These are phyloP conservation scores for Dioctria linearis DNA, from an alignment of 2,888 invertebrate species.

Conservation along the genomic window DNA sequence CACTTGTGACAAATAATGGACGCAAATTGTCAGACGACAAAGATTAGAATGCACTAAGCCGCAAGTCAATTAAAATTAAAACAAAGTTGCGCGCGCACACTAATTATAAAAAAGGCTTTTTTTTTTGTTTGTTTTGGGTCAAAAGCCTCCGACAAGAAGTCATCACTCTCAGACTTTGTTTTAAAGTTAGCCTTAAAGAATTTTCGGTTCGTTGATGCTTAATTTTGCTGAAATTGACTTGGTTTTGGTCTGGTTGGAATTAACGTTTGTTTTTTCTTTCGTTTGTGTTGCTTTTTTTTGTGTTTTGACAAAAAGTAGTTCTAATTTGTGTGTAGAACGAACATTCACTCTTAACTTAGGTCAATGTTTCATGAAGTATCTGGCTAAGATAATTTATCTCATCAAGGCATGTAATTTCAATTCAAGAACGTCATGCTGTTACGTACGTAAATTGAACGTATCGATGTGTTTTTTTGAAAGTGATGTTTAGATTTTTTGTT, in stretches of 20 bases:
- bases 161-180: constrained; percentile 8
- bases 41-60: neutral
- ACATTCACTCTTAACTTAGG: constrained; percentile 7
- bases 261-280: neutral
- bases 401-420: constrained; percentile 35
- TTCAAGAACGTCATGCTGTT: constrained; percentile 25
- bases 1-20: constrained; percentile 25
- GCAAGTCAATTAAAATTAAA: constrained; percentile 36
- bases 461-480: too few relatives aligned
- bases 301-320: neutral
- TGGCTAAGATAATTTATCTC: constrained; percentile 36
- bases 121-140: constrained; percentile 24
- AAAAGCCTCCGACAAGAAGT: constrained; percentile 25
- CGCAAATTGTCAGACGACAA: constrained; percentile 23
- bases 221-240: constrained; percentile 5
- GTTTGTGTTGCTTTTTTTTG: neutral
- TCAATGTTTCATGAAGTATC: constrained; percentile 20
- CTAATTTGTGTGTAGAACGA: neutral
- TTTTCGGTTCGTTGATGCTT: constrained; percentile 29
- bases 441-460: too few relatives aligned
- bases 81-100: constrained; percentile 10
- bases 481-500: too few relatives aligned
- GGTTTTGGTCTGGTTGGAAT: neutral
- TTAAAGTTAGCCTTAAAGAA: neutral
- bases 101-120: neutral